Base-by-base conservation (phyloP, 2,888 invertebrate species). In the Polymixis lichenea region DNA sequence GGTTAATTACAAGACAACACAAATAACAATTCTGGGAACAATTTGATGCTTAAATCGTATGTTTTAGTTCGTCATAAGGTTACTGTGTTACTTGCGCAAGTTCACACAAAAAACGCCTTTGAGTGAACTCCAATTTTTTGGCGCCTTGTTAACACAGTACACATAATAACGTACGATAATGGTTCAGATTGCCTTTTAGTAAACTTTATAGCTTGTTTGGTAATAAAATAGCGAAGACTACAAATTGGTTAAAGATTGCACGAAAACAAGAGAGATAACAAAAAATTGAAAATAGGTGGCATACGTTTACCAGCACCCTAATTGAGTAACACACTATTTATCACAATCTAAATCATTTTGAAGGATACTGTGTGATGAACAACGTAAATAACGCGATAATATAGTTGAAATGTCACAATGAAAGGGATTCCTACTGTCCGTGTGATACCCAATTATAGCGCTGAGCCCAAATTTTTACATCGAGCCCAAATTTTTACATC, bases 21-120 rank as follows among this genome's bases (percentile, higher is more conserved):
- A 77, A 79, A 84, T 61, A 69, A 83, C 85, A 86, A 86, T 86
- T 76, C 84, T 85, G 84, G 72, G 82, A 84, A 83, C 66, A 51
- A 64, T 78, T 72, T 60, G 69, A 61, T 67, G 60, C 72, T 75
- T 62, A 46, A 80, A 66, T 55, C 64, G 49, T 70, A 64, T 61
- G 70, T 83, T 81, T 77, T 75, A 75, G 32, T 72, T 61, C 53
- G 72, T 65, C 60, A 51, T 60, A 46, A 61, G 76, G 46, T 61
- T 49, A 46, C 46, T 49, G 61, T 22, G 68, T 78, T 72, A 55
- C 68, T 79, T 79, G 66, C 28, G n/a, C 22, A 72, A 53, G 19
- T 22, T 15, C 15, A 49, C 22, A 53, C 53, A 75, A 82, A 72
- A 78, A 79, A 62, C 38, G 49, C 43, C 76, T 73, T 73, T 67